Evolutionary conservation across 2,888 invertebrate species (phyloP), one percentile per base, ranked within the genome.

Genomic region (Rhimphoctona megacephalus): DNA sequence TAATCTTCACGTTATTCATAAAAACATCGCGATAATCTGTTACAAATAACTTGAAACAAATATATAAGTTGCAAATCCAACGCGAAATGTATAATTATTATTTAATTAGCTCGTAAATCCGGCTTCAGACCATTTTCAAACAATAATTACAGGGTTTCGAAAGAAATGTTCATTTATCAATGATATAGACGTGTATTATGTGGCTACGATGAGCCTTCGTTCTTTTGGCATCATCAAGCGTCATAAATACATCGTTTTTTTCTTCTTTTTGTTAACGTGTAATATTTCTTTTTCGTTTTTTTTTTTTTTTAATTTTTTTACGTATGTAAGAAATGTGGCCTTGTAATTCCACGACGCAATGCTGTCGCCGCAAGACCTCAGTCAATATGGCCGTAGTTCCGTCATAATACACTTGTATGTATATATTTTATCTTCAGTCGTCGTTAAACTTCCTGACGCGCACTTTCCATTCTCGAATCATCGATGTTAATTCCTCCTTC

Each of bases 311-410:
- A 8, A 57, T 64, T 54, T 43, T 73, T 49, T 67, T 25, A 73
- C 73, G 54, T 67, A 67, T 64, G 61, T 64, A 67, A 83, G 36
- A 79, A 70, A 39, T 19, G 30, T 22, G 76, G 30, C 80, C 84
- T 85, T 81, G 80, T 49, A 30, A 80, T 81, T 77, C 72, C 76
- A 36, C 70, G 76, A 30, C 74, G 74, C 69, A 70, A 64, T 80
- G 52, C 9, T 25, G 81, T 49, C 79, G 74, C 61, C 49, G 39
- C 69, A 66, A 64, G 76, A 78, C 57, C 25, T 43, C 69, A 69
- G 39, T 69, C 69, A 79, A 70, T 70, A 57, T 70, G 54, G 57
- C 57, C 66, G 64, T 52, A 25, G 64, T 54, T 39, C 19, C 36
- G 25, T 79, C 79, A 64, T 33, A 17, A 61, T 36, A 66, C 66